These are phyloP conservation scores for Nudaria mundana DNA, from an alignment of 2,888 invertebrate genomes.

Conservation along the genomic window DNA sequence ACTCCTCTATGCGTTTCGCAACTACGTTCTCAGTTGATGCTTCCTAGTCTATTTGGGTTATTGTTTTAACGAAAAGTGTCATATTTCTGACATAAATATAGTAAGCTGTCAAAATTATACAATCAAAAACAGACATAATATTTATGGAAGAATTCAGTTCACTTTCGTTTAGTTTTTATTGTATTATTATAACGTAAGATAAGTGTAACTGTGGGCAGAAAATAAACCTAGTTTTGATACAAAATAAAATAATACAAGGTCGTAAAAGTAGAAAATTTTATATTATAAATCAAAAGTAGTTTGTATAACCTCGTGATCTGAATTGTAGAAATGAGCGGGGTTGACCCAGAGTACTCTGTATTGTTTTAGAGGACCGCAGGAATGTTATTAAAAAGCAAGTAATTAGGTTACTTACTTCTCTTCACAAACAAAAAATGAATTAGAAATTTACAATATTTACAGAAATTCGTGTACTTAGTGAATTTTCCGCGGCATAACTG, in stretches of 20 bases:
- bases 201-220: constrained; percentile 20
- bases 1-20: constrained; percentile 39
- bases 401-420: too few species aligned
- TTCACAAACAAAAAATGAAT: too few species aligned
- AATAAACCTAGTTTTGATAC: constrained; percentile 19
- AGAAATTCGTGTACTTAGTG: too few species aligned
- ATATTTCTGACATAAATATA: constrained; percentile 16
- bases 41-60: constrained; percentile 58
- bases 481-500: too few species aligned
- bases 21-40: constrained; percentile 32
- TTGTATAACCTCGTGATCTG: constrained; percentile 6
- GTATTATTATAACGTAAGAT: constrained; percentile 18
- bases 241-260: too few species aligned
- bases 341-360: not conserved
- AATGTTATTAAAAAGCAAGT: too few species aligned
- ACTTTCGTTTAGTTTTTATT: constrained; percentile 26
- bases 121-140: constrained; percentile 24
- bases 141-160: constrained; percentile 26
- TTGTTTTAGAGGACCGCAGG: too few species aligned
- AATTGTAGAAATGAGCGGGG: not conserved
- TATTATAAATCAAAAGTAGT: constrained; percentile 9
- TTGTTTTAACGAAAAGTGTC: constrained; percentile 37
- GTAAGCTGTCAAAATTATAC: constrained; percentile 12
- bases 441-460: too few species aligned
- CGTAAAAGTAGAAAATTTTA: not conserved